A percentile compares a stretch with the other conserved stretches of the same genome.
Evolutionary conservation across 2,888 invertebrate species (phyloP).

Genomic region (Julus scandinavius): DNA sequence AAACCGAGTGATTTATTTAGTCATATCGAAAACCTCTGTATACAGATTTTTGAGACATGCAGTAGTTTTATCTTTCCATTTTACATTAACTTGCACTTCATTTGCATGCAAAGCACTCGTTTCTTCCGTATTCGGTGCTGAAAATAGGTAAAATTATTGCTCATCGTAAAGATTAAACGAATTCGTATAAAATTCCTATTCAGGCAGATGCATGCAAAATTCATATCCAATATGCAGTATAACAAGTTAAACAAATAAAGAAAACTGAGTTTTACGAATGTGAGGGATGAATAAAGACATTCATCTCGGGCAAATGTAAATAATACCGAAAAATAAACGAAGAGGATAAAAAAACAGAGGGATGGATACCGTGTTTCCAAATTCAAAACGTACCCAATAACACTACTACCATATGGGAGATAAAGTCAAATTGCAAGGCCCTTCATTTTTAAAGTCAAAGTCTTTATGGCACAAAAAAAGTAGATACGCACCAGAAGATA

Average conservation of each 20-base stretch:
- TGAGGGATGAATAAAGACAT: neutral
- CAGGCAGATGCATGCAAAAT: neutral
- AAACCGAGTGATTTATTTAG: too few relatives aligned
- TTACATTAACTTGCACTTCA: neutral
- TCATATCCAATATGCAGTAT: conserved; percentile 27
- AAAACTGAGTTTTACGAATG: neutral
- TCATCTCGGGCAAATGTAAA: neutral
- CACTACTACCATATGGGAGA: neutral
- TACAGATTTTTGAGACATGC: neutral
- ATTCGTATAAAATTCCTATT: conserved; percentile 28
- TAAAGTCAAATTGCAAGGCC: neutral
- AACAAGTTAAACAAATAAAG: conserved; percentile 35
- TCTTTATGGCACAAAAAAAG: neutral
- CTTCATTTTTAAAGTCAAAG: conserved; percentile 1
- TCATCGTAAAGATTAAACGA: conserved; percentile 21
- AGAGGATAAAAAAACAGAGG: neutral
- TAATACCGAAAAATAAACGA: conserved; percentile 9
- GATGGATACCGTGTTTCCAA: neutral
- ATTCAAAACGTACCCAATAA: conserved; percentile 24
- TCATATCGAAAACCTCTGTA: neutral
- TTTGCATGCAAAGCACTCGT: neutral
- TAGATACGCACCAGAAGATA: neutral
- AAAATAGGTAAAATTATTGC: conserved; percentile 11
- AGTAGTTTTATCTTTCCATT: neutral
- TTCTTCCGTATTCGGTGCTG: neutral